A percentile compares a stretch with the other conserved stretches of the same genome.
These are phyloP conservation scores for Zaprionus inermis DNA, from an alignment of 1,140 invertebrate species.

Conservation along the genomic window DNA sequence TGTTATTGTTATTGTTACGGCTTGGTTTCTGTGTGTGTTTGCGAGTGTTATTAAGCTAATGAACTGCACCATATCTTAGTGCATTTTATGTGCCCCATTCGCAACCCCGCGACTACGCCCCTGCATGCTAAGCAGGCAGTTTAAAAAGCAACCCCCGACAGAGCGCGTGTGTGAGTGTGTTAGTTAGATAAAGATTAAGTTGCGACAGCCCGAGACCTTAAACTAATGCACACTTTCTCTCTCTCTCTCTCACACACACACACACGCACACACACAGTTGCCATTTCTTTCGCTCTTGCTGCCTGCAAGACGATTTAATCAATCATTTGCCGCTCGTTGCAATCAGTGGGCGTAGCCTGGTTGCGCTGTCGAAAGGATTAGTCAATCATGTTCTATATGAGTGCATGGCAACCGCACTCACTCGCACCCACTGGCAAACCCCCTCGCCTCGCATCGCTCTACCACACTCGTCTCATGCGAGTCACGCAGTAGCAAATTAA, in stretches of 20 bases:
- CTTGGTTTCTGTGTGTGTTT: conserved; percentile 21
- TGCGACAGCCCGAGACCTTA: conserved; percentile 8
- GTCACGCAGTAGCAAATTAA: conserved; percentile 73
- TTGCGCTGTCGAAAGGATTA: conserved; percentile 13
- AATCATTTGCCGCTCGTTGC: conserved; percentile 9
- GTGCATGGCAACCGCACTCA: not conserved
- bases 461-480: conserved; percentile 52
- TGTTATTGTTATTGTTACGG: conserved; percentile 44
- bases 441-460: not conserved
- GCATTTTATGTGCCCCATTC: conserved; percentile 30
- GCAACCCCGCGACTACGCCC: not conserved
- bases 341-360: conserved; percentile 3
- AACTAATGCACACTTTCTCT: not conserved
- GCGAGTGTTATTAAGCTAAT: conserved; percentile 42
- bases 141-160: conserved; percentile 15
- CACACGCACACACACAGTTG: not conserved
- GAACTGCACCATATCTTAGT: conserved; percentile 45
- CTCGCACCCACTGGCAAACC: not conserved
- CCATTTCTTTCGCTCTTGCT: not conserved
- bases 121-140: not conserved
- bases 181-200: conserved; percentile 37
- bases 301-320: conserved; percentile 19
- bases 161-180: not conserved
- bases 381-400: conserved; percentile 15
- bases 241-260: not conserved